phyloP scores from a whole-genome alignment of 2,113 vertebrate genomes.

The Callipepla californica region DNA sequence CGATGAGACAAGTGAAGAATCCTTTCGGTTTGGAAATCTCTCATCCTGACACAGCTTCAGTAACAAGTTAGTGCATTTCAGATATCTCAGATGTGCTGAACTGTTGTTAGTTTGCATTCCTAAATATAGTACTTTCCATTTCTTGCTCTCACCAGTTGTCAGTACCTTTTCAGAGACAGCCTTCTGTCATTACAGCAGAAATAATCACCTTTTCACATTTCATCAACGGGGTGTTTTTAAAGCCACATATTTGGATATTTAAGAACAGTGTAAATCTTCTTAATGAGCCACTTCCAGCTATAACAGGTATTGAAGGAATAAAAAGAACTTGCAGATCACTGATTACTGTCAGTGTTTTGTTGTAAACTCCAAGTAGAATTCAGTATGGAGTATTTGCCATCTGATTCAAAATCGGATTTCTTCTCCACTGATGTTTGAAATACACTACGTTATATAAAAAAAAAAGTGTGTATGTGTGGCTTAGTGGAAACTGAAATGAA shows the following conservation, averaged over 20 bases:
- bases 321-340: neutral
- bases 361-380: neutral
- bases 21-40: conserved; percentile 89
- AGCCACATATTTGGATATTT: neutral
- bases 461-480: neutral
- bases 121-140: neutral
- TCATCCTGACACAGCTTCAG: conserved; percentile 76
- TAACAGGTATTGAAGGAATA: neutral
- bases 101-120: neutral
- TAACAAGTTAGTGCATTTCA: conserved; percentile 83
- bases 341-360: neutral
- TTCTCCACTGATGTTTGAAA: neutral
- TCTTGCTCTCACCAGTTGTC: neutral
- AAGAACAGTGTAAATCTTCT: neutral
- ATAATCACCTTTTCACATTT: neutral
- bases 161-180: neutral
- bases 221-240: neutral
- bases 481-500: neutral
- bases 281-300: conserved; percentile 17
- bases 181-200: neutral
- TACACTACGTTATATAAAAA: neutral
- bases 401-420: neutral
- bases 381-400: neutral
- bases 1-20: conserved; percentile 94
- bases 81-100: neutral